Evolutionary conservation across 2,888 invertebrate species (phyloP).

Genomic region (Drosophila maculinotata): DNA sequence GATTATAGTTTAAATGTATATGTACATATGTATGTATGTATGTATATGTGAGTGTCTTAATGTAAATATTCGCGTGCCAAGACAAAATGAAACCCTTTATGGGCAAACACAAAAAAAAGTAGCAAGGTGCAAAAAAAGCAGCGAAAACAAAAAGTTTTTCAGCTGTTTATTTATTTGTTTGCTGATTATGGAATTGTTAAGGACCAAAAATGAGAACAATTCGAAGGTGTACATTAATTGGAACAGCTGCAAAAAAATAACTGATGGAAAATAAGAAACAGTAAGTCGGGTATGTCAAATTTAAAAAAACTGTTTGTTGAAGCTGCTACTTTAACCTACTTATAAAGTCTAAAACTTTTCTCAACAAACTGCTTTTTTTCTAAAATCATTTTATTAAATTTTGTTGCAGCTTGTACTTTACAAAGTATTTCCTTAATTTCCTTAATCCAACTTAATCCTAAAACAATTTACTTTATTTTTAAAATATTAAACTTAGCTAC

Average conservation of each 20-base stretch:
- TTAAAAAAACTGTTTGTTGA: too few relatives aligned
- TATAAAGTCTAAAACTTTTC: too few relatives aligned
- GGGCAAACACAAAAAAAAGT: neutral
- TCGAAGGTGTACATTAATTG: conserved; percentile 40
- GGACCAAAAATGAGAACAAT: conserved; percentile 33
- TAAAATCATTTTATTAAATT: too few relatives aligned
- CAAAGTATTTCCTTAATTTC: too few relatives aligned
- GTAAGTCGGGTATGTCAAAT: too few relatives aligned
- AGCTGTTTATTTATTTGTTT: conserved; percentile 66
- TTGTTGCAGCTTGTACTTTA: too few relatives aligned
- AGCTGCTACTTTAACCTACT: too few relatives aligned
- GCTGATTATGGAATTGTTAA: conserved; percentile 62
- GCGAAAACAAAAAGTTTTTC: conserved; percentile 39
- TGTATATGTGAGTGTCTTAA: neutral
- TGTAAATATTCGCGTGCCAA: conserved; percentile 34
- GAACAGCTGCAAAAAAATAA: conserved; percentile 50
- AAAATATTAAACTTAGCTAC: too few relatives aligned
- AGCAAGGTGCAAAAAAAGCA: conserved; percentile 49
- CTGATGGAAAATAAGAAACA: conserved; percentile 19
- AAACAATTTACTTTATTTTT: too few relatives aligned
- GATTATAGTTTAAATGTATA: conserved; percentile 11
- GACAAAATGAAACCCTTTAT: conserved; percentile 40
- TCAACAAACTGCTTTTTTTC: too few relatives aligned
- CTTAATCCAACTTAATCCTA: too few relatives aligned
- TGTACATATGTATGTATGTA: neutral